phyloP scores from a whole-genome alignment of 1,140 invertebrate species.

The Atopsyche davidsoni region DNA sequence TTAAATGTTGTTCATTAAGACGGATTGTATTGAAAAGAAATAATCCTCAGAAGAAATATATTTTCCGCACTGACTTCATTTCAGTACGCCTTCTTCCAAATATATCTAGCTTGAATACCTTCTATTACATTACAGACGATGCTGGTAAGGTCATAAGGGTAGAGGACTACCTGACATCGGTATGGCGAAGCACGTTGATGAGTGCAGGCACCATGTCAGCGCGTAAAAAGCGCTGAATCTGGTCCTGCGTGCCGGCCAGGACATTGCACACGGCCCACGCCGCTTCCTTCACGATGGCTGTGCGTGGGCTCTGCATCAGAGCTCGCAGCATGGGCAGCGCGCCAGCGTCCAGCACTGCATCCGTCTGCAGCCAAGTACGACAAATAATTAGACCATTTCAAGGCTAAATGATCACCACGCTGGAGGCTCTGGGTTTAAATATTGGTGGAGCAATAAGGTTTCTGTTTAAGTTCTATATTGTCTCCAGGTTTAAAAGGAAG shows the following conservation, averaged over 20 bases:
- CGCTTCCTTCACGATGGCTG: constrained; percentile 81
- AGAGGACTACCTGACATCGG: constrained; percentile 74
- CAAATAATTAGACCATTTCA: too few relatives aligned
- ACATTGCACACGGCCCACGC: constrained; percentile 99
- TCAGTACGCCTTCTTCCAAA: too few relatives aligned
- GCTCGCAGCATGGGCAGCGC: constrained; percentile 65
- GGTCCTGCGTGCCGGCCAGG: constrained; percentile 89
- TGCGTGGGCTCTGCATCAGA: constrained; percentile 69
- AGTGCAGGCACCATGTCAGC: constrained; percentile 66
- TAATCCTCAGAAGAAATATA: too few relatives aligned
- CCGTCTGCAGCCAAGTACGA: constrained; percentile 78
- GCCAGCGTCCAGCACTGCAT: constrained; percentile 77
- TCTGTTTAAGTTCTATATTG: not conserved
- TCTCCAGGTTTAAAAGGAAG: too few relatives aligned
- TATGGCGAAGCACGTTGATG: constrained; percentile 70
- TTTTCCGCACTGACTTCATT: too few relatives aligned
- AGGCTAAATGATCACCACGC: too few relatives aligned
- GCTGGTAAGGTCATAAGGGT: too few relatives aligned
- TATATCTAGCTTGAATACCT: too few relatives aligned
- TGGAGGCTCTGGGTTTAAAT: not conserved
- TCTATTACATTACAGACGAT: too few relatives aligned
- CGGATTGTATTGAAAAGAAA: too few relatives aligned
- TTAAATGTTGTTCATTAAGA: too few relatives aligned
- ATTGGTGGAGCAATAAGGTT: not conserved
- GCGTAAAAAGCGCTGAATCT: constrained; percentile 92